Evolutionary conservation across 53 echinoderm and acorn worm genomes (phyloP).

Genomic region (Henricia sp.): DNA sequence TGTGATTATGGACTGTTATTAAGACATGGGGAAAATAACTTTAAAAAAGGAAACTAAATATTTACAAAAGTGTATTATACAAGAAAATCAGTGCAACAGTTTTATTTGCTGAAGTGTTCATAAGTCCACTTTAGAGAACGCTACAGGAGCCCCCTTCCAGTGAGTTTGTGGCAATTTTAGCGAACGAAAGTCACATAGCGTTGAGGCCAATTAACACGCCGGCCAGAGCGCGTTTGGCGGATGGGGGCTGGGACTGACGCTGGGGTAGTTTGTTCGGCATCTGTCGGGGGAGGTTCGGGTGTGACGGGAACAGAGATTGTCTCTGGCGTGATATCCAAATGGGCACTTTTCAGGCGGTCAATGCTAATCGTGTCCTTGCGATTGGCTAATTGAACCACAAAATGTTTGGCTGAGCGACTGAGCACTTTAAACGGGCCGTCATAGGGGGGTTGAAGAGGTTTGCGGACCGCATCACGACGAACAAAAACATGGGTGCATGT

Average conservation of each 20-base stretch:
- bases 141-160: conserved; percentile 25
- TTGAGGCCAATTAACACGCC: neutral
- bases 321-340: neutral
- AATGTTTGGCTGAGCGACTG: neutral
- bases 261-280: neutral
- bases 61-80: too few species aligned
- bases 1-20: too few species aligned
- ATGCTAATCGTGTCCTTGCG: neutral
- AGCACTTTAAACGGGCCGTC: conserved; percentile 8
- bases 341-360: conserved; percentile 14
- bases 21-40: too few species aligned
- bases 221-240: neutral
- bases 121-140: neutral
- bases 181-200: neutral
- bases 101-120: too few species aligned
- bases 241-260: neutral
- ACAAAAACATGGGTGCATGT: neutral
- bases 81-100: too few species aligned
- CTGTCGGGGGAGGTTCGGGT: neutral
- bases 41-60: too few species aligned
- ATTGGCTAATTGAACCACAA: neutral
- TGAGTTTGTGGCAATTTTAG: neutral
- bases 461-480: conserved; percentile 9
- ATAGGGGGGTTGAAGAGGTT: conserved; percentile 26
- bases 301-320: neutral